Evolutionary conservation across 1,140 invertebrate species (phyloP).

Genomic region (Vanessa atalanta): DNA sequence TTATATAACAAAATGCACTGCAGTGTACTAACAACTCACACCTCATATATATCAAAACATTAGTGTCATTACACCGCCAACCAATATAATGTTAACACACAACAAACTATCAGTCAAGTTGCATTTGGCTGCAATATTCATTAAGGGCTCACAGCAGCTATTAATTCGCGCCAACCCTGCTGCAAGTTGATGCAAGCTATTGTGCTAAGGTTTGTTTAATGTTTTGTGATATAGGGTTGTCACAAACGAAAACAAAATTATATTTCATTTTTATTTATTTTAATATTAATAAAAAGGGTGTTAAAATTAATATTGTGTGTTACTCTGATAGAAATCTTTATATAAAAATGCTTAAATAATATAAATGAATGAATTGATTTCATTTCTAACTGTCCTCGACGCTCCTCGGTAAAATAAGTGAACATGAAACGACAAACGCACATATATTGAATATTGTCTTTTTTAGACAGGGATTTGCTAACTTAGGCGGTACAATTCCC

Average conservation of each 20-base stretch:
- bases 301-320: too few species aligned
- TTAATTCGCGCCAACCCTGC: conserved; percentile 69
- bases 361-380: too few species aligned
- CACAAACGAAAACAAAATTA: not conserved
- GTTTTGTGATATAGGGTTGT: conserved; percentile 49
- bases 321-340: too few species aligned
- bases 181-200: conserved; percentile 66
- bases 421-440: too few species aligned
- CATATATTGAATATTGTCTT: too few species aligned
- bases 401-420: too few species aligned
- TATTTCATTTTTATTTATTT: too few species aligned
- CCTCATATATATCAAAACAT: conserved; percentile 7
- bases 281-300: too few species aligned
- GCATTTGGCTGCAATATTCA: conserved; percentile 76
- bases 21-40: conserved; percentile 7
- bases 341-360: too few species aligned
- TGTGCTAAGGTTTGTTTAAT: conserved; percentile 66
- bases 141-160: conserved; percentile 65
- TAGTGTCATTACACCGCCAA: conserved; percentile 15
- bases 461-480: too few species aligned
- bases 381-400: too few species aligned
- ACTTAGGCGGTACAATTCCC: too few species aligned
- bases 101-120: conserved; percentile 58
- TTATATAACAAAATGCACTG: not conserved
- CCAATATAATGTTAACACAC: conserved; percentile 19